These are phyloP conservation scores for Agraylea sexmaculata DNA, from an alignment of 1,140 invertebrate genomes.

Conservation along the genomic window DNA sequence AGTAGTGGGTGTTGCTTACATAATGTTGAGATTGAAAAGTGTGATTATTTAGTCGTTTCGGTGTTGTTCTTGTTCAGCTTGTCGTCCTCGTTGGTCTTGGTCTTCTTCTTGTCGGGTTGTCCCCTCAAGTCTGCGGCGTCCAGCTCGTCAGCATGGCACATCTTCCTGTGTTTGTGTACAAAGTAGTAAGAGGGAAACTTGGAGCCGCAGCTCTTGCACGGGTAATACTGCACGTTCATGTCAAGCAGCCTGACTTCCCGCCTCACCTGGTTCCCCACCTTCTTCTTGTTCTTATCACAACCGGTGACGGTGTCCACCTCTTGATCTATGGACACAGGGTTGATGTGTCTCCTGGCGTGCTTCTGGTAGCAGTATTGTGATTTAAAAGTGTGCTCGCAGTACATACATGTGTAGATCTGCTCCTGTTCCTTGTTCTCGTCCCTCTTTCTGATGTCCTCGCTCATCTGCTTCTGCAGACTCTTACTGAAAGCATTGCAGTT, in stretches of 20 bases:
- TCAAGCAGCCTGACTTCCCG: conserved; percentile 54
- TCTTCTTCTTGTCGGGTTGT: conserved; percentile 5
- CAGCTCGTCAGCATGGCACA: conserved; percentile 62
- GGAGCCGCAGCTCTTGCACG: conserved; percentile 81
- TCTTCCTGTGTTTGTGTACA: conserved; percentile 80
- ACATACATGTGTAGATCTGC: conserved; percentile 55
- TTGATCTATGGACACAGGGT: conserved; percentile 18
- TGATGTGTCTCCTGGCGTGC: conserved; percentile 40
- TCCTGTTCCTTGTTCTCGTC: conserved; percentile 24
- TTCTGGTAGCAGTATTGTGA: conserved; percentile 73
- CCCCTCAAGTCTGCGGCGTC: conserved; percentile 15
- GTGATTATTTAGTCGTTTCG: conserved; percentile 5
- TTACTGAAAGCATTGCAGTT: conserved; percentile 26
- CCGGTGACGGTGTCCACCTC: conserved; percentile 1
- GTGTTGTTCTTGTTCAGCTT: conserved; percentile 20
- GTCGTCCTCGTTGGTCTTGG: conserved; percentile 4
- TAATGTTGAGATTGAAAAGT: conserved; percentile 1
- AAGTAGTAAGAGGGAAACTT: conserved; percentile 90
- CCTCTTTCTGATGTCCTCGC: conserved; percentile 28
- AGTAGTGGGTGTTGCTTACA: conserved; percentile 11
- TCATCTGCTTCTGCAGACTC: conserved; percentile 36
- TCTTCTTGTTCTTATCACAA: conserved; percentile 6
- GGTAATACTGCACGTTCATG: conserved; percentile 81
- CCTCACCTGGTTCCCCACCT: conserved; percentile 17
- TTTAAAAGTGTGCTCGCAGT: conserved; percentile 71